Conservation (phyloP, 2,113 vertebrate genomes). For the Notechis scutatus region DNA sequence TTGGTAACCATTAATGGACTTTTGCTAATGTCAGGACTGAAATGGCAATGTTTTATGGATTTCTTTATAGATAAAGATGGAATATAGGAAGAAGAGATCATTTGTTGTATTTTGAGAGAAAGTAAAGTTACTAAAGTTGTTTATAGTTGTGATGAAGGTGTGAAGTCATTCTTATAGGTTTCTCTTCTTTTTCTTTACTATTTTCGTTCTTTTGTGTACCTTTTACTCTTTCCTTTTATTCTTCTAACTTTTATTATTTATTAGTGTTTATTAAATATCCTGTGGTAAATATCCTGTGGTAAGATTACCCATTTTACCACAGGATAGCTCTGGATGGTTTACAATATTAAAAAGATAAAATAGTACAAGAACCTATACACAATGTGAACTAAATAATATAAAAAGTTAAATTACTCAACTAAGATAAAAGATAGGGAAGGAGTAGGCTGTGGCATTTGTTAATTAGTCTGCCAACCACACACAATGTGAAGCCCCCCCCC, state of each 20-base stretch:
- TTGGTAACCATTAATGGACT: neutral
- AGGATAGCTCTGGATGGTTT: neutral
- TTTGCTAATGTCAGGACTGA: neutral
- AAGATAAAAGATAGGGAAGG: neutral
- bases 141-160: neutral
- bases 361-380: neutral
- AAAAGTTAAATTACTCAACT: neutral
- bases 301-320: neutral
- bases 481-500: neutral
- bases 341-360: neutral
- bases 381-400: neutral
- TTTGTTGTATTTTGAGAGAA: neutral
- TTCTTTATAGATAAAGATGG: neutral
- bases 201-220: neutral
- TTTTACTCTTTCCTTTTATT: neutral
- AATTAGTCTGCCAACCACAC: neutral
- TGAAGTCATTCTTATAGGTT: neutral
- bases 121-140: neutral
- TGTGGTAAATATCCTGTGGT: neutral
- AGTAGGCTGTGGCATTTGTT: neutral
- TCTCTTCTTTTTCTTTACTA: neutral
- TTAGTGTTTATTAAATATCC: neutral
- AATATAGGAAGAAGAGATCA: neutral
- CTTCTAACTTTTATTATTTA: neutral
- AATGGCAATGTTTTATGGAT: neutral